Conservation (phyloP, 2,888 invertebrate genomes). For the Leptodirus hochenwartii region DNA sequence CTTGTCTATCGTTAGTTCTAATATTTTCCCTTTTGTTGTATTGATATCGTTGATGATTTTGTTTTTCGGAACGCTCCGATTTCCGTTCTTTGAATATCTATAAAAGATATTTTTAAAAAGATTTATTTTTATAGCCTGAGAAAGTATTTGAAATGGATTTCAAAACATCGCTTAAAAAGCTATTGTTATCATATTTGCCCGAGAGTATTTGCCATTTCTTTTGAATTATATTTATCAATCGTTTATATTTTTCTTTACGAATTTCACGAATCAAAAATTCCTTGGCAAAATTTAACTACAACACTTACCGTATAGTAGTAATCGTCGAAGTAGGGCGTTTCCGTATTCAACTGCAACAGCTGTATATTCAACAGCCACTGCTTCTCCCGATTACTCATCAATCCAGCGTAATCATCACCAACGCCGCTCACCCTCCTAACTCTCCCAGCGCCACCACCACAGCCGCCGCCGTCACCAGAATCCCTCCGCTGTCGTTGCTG, state of each 20-base stretch:
- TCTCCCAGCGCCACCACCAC: slow-evolving; percentile 13
- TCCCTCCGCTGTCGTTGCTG: slow-evolving; percentile 16
- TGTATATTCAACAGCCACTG: slow-evolving; percentile 96
- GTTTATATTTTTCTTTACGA: not conserved
- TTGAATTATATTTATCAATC: not conserved
- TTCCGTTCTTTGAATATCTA: slow-evolving; percentile 47
- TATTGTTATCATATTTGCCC: too few species aligned
- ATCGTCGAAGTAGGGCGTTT: slow-evolving; percentile 91
- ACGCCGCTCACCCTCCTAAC: slow-evolving; percentile 10
- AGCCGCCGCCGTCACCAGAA: slow-evolving; percentile 5
- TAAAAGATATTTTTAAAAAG: slow-evolving; percentile 4
- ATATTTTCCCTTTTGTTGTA: slow-evolving; percentile 25
- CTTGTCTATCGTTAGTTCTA: slow-evolving; percentile 29
- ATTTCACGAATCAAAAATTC: slow-evolving; percentile 1
- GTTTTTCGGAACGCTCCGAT: slow-evolving; percentile 34
- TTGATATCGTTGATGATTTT: slow-evolving; percentile 23
- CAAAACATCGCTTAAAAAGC: too few species aligned
- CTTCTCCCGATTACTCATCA: slow-evolving; percentile 89
- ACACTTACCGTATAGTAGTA: slow-evolving; percentile 78
- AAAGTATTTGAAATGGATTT: too few species aligned
- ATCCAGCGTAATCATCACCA: slow-evolving; percentile 67
- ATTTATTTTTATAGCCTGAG: not conserved
- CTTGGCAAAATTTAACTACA: slow-evolving; percentile 5
- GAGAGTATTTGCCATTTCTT: not conserved
- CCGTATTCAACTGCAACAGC: slow-evolving; percentile 79